phyloP scores from a whole-genome alignment of 2,797 vertebrate species.

The Cynopterus sphinx region DNA sequence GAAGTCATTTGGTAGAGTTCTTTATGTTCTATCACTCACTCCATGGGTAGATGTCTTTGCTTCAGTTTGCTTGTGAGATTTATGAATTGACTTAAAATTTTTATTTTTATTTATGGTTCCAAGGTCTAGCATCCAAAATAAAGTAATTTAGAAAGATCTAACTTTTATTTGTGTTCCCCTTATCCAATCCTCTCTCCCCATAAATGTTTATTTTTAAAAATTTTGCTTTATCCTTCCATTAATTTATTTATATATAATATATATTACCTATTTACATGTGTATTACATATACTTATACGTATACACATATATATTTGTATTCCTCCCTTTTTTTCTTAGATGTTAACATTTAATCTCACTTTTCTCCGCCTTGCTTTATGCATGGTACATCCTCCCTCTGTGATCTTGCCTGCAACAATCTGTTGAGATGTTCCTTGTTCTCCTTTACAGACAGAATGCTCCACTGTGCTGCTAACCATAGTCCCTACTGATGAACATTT shows the following conservation, averaged over 20 bases:
- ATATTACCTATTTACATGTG: too few species aligned
- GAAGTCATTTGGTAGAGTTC: neutral
- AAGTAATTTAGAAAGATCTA: neutral
- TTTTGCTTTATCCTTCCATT: neutral
- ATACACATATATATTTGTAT: neutral
- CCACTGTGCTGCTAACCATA: neutral
- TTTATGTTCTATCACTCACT: neutral
- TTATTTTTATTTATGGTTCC: neutral
- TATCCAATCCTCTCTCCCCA: too few species aligned
- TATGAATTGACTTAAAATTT: neutral
- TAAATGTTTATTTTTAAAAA: neutral
- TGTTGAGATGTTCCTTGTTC: neutral
- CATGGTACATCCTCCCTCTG: rapidly evolving
- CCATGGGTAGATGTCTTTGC: neutral
- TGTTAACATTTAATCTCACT: neutral
- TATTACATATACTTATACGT: neutral
- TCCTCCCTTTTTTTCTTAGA: neutral
- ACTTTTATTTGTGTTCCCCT: neutral
- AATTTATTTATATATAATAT: neutral
- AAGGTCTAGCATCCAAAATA: neutral
- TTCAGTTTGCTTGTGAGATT: neutral
- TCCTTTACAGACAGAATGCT: neutral
- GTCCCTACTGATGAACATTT: neutral
- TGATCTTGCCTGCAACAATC: rapidly evolving
- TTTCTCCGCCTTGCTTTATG: neutral